These are phyloP conservation scores for Pedicia rivosa DNA, from an alignment of 2,888 invertebrate genomes.

Conservation along the genomic window DNA sequence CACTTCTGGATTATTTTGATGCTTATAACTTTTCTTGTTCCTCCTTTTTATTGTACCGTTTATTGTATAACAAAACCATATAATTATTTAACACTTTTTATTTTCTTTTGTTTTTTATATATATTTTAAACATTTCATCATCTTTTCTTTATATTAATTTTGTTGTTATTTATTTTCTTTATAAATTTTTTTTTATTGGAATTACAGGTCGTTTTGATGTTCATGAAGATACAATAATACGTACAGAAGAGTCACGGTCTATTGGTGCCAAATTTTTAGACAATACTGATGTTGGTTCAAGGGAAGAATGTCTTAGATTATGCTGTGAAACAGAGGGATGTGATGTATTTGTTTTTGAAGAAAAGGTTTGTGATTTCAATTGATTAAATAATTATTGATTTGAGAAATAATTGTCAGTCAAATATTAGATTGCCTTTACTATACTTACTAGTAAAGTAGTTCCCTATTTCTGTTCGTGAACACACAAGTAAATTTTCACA, in stretches of 20 bases:
- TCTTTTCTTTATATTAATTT: background rate
- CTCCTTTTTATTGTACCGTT: no score
- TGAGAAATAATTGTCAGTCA: no score
- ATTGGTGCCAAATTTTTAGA: conserved; percentile 81
- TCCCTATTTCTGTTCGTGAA: no score
- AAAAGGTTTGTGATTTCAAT: conserved; percentile 44
- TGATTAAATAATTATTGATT: no score
- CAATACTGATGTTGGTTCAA: conserved; percentile 64
- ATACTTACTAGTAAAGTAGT: no score
- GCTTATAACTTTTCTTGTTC: no score
- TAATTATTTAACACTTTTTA: no score
- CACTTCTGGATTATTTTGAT: no score
- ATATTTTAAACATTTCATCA: background rate
- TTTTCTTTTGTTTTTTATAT: background rate
- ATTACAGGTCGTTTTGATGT: conserved; percentile 48
- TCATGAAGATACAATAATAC: conserved; percentile 76
- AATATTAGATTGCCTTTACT: no score
- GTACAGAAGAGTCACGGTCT: conserved; percentile 74
- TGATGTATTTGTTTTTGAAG: conserved; percentile 85
- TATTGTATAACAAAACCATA: no score
- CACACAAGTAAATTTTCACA: no score
- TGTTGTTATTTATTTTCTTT: no score
- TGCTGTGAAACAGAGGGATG: conserved; percentile 79
- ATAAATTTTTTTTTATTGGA: background rate
- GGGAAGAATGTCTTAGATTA: conserved; percentile 66